phyloP scores from a whole-genome alignment of 2,888 invertebrate species.

The Stegana nigrithorax region DNA sequence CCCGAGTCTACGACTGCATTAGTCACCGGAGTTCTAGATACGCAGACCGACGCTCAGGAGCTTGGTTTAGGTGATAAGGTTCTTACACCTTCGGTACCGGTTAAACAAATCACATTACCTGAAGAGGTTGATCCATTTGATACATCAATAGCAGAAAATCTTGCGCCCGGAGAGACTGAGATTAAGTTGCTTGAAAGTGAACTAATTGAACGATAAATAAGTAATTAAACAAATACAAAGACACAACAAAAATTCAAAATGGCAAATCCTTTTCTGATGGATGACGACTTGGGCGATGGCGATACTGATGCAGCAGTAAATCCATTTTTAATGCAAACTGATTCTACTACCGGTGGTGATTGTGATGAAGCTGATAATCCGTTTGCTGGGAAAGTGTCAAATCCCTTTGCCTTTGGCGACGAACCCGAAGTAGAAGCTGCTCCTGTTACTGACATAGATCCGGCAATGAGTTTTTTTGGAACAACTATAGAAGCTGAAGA shows the following conservation, averaged over 20 bases:
- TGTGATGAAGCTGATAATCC: slow-evolving; percentile 75
- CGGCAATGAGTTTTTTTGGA: slow-evolving; percentile 69
- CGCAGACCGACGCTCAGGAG: slow-evolving; percentile 68
- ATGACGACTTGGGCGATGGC: slow-evolving; percentile 74
- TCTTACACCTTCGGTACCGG: slow-evolving; percentile 74
- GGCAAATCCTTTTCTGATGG: slow-evolving; percentile 87
- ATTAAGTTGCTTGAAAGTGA: slow-evolving; percentile 82
- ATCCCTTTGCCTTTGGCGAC: slow-evolving; percentile 77
- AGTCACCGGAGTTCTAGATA: slow-evolving; percentile 64
- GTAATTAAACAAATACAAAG: not conserved
- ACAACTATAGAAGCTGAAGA: slow-evolving; percentile 69
- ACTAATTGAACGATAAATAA: slow-evolving; percentile 71
- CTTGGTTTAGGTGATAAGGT: slow-evolving; percentile 76
- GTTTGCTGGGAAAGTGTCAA: slow-evolving; percentile 71
- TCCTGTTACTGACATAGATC: slow-evolving; percentile 53
- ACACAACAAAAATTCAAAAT: slow-evolving; percentile 66
- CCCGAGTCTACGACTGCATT: slow-evolving; percentile 59
- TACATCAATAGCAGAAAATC: slow-evolving; percentile 83
- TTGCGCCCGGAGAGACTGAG: slow-evolving; percentile 83
- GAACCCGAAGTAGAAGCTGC: slow-evolving; percentile 49
- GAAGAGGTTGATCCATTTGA: slow-evolving; percentile 84
- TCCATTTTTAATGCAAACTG: slow-evolving; percentile 76
- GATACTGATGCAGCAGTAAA: slow-evolving; percentile 70
- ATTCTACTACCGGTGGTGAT: slow-evolving; percentile 58
- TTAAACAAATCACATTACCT: slow-evolving; percentile 61